Conservation (phyloP, 2,888 invertebrate species). For the Neoitamus cyanurus region DNA sequence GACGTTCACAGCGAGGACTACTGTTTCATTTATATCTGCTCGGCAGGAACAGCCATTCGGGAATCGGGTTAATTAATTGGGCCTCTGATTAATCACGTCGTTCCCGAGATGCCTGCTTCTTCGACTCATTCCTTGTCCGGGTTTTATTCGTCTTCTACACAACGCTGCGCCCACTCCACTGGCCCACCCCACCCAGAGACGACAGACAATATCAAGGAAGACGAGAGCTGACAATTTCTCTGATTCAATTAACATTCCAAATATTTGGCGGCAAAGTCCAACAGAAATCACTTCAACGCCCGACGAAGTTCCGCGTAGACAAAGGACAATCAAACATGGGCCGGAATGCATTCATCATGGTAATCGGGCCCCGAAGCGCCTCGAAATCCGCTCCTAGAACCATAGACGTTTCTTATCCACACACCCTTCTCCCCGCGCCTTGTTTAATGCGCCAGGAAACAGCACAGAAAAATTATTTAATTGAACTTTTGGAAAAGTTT, state of each 20-base stretch:
- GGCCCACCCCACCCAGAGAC: not conserved
- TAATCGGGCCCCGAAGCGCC: not conserved
- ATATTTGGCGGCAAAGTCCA: constrained; percentile 7
- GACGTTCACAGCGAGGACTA: not conserved
- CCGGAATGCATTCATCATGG: constrained; percentile 11
- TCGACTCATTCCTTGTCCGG: not conserved
- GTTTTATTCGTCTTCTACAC: not conserved
- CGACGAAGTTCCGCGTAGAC: not conserved
- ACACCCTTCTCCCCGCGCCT: not conserved
- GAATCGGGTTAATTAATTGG: constrained; percentile 41
- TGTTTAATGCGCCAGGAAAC: not conserved
- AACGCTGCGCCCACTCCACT: not conserved
- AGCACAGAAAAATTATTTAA: constrained; percentile 37
- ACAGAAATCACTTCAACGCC: not conserved
- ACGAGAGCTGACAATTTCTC: not conserved
- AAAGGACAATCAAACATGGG: not conserved
- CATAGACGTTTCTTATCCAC: no score
- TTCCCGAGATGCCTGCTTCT: not conserved
- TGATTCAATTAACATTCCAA: constrained; percentile 25
- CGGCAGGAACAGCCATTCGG: not conserved
- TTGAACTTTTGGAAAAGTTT: constrained; percentile 40
- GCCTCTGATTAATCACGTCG: constrained; percentile 21
- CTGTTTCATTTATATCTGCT: not conserved
- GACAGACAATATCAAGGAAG: not conserved
- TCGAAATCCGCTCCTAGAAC: not conserved